phyloP scores from a whole-genome alignment of 2,888 invertebrate species.

The Lepeophtheirus nordmannii region DNA sequence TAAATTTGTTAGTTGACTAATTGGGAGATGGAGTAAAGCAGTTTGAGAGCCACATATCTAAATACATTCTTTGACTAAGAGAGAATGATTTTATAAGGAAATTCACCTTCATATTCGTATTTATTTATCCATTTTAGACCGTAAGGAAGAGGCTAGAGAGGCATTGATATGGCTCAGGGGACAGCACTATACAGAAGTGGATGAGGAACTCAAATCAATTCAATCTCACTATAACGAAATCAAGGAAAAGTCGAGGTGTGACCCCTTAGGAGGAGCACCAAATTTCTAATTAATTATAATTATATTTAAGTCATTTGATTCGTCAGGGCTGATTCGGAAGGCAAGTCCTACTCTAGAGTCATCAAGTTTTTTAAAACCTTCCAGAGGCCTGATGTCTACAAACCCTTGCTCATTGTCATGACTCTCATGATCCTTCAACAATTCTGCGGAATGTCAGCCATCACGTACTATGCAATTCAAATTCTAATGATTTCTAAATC shows the following conservation, averaged over 20 bases:
- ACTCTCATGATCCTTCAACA: slow-evolving; percentile 17
- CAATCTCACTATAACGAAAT: neutral
- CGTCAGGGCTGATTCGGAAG: too few species aligned
- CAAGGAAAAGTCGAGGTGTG: neutral
- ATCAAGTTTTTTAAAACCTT: neutral
- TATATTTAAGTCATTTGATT: too few species aligned
- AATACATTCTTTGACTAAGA: too few species aligned
- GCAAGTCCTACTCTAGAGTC: too few species aligned
- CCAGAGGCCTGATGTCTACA: slow-evolving; percentile 13
- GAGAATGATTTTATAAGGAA: too few species aligned
- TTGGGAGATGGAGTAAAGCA: too few species aligned
- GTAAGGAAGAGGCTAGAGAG: neutral
- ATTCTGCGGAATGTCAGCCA: slow-evolving; percentile 7
- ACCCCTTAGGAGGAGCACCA: too few species aligned
- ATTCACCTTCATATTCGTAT: too few species aligned
- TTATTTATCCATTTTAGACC: neutral
- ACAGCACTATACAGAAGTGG: neutral
- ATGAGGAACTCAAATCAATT: neutral
- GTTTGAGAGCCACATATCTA: too few species aligned
- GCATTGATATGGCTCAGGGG: neutral
- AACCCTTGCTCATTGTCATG: slow-evolving; percentile 15
- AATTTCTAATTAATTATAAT: too few species aligned
- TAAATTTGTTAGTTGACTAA: too few species aligned
- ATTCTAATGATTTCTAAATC: neutral
- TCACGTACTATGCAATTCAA: slow-evolving; percentile 11